phyloP scores from a whole-genome alignment of 2,113 vertebrate species.

The Bufo bufo region DNA sequence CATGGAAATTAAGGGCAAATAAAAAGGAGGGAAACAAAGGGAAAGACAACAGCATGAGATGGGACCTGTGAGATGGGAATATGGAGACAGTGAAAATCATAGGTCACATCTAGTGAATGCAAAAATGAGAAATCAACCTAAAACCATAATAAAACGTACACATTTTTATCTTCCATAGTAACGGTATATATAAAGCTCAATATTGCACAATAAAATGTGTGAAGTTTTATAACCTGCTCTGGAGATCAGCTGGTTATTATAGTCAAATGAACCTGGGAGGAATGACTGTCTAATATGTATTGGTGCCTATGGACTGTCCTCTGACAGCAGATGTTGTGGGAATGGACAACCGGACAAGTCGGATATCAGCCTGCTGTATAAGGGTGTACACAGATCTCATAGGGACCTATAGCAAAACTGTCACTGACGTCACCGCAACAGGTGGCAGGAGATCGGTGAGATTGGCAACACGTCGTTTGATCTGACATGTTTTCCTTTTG shows the following conservation, averaged over 20 bases:
- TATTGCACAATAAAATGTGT: neutral
- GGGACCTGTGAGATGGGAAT: too few relatives aligned
- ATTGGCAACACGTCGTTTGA: too few relatives aligned
- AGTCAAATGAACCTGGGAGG: neutral
- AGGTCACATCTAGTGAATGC: neutral
- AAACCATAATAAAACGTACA: neutral
- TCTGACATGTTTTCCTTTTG: too few relatives aligned
- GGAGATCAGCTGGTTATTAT: neutral
- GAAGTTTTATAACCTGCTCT: neutral
- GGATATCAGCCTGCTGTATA: neutral
- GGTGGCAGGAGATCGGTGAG: too few relatives aligned
- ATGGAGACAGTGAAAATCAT: neutral
- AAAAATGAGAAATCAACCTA: neutral
- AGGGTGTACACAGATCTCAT: too few relatives aligned
- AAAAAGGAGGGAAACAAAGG: slow-evolving; percentile 16
- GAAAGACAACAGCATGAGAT: neutral
- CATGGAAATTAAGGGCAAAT: slow-evolving; percentile 49
- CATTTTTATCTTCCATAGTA: neutral
- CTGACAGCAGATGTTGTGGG: neutral
- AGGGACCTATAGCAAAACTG: too few relatives aligned
- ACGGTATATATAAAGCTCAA: neutral
- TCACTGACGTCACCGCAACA: too few relatives aligned
- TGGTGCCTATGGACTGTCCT: too few relatives aligned
- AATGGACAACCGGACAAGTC: neutral
- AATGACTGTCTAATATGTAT: neutral